phyloP scores from a whole-genome alignment of 2,797 vertebrate genomes.

The Microtus californicus region DNA sequence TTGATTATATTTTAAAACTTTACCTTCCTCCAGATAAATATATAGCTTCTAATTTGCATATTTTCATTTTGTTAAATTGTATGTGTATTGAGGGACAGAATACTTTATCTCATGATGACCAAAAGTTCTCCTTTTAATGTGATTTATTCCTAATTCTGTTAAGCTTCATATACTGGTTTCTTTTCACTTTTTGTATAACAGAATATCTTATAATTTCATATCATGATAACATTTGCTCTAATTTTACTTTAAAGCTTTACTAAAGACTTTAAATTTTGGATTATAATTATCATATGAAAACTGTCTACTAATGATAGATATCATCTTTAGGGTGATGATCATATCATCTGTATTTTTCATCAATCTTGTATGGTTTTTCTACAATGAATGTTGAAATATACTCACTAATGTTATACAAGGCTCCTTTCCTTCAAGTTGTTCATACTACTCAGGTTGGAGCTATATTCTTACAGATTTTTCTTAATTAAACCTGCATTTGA shows the following conservation, averaged over 20 bases:
- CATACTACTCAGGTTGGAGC: neutral
- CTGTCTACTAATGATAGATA: conserved; percentile 20
- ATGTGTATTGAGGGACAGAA: conserved; percentile 58
- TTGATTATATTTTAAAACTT: conserved; percentile 87
- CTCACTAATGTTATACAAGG: neutral
- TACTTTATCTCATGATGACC: conserved; percentile 72
- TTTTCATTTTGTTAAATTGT: conserved; percentile 75
- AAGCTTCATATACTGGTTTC: conserved; percentile 18
- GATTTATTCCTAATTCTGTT: conserved; percentile 30
- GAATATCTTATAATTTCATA: conserved; percentile 68
- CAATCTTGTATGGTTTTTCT: conserved; percentile 39
- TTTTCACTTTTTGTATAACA: conserved; percentile 27
- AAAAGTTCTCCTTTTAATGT: conserved; percentile 56
- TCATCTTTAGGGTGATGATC: neutral
- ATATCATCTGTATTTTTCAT: conserved; percentile 50
- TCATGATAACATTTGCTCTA: conserved; percentile 75
- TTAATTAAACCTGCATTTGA: conserved; percentile 56
- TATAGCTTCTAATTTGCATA: conserved; percentile 80
- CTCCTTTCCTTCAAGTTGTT: conserved; percentile 16
- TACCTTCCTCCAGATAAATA: conserved; percentile 86
- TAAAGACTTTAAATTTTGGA: conserved; percentile 73
- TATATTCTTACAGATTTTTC: neutral
- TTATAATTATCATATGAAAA: conserved; percentile 43
- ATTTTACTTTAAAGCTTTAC: conserved; percentile 66
- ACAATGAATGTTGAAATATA: conserved; percentile 37